Evolutionary conservation across 2,888 invertebrate genomes (phyloP), one percentile per base, ranked within the genome.

Genomic region (Rhingia campestris): DNA sequence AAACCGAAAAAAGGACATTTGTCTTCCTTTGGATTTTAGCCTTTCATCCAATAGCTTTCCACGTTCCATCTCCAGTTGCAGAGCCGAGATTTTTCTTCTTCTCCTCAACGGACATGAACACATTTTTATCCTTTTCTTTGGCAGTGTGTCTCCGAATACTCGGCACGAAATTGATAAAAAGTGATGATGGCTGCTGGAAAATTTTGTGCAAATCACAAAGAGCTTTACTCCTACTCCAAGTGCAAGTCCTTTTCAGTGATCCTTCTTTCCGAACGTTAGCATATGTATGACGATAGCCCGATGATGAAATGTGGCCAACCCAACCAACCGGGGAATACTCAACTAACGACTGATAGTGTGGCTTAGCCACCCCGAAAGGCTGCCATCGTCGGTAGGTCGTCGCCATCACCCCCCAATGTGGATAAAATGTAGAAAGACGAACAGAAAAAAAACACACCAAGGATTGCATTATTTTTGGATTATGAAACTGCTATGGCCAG

Each of bases 181-280:
- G 84, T 84, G 84, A 84, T 84, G 84, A 84, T 80, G 79, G 58
- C 69, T 84, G 84, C 84, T 80, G 80, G 74, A 84, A 84, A 82
- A 80, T 80, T 74, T 64, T 80, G 80, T 84, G 80, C 84, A 84
- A 84, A 84, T 84, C 84, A 84, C 80, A 76, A 70, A 72, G 76
- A 81, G 81, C 79, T 84, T 84, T 75, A 63, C 70, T 72, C 49
- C 51, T 51, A 69, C 64, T 76, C 32, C 51, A 22, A 22, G 22
- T 22, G 22, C 22, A 22, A 22, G 22, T 22, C 22, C 45, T 45
- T 54, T 69, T 35, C 32, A 14, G 33, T 63, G 51, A 69, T 80
- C 59, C 74, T 67, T 59, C 14, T 22, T 14, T 64, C 53, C 53
- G 74, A 84, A 70, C 54, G 66, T 64, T 66, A 69, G 80, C 84